These are phyloP conservation scores for Nansenia antarctica DNA, from an alignment of 2,113 vertebrate genomes.

Conservation along the genomic window DNA sequence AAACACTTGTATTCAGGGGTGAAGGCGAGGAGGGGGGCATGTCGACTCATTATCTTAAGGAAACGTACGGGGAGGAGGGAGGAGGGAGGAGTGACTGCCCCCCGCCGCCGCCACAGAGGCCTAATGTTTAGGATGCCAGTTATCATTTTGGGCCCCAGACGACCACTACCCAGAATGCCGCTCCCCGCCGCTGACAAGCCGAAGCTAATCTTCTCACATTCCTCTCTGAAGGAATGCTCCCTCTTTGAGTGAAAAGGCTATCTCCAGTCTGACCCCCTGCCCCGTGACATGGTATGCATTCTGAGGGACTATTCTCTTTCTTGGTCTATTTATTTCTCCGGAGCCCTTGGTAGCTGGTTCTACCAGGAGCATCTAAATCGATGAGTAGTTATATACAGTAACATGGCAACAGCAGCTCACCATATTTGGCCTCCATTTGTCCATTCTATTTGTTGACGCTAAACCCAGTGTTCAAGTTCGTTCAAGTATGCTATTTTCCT, in stretches of 20 bases:
- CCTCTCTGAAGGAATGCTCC: conserved; percentile 69
- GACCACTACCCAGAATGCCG: conserved; percentile 45
- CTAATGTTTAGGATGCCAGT: too few species aligned
- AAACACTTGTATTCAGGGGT: conserved; percentile 60
- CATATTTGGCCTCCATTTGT: conserved; percentile 61
- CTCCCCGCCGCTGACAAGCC: conserved; percentile 56
- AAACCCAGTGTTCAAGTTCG: conserved; percentile 48
- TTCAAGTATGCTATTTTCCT: conserved; percentile 45
- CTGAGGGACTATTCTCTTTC: conserved; percentile 54
- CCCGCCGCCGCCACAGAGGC: too few species aligned
- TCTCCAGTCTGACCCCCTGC: conserved; percentile 70
- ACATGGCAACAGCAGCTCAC: conserved; percentile 36
- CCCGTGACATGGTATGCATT: conserved; percentile 69
- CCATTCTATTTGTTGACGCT: conserved; percentile 46
- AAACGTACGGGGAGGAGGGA: too few species aligned
- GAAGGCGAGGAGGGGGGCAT: background rate
- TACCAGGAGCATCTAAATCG: conserved; percentile 32
- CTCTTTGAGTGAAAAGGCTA: conserved; percentile 71
- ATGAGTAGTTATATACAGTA: conserved; percentile 13
- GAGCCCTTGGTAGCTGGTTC: conserved; percentile 57
- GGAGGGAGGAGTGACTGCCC: too few species aligned
- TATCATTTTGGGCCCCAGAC: too few species aligned
- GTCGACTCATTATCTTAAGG: too few species aligned
- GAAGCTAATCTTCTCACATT: conserved; percentile 75
- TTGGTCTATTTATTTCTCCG: conserved; percentile 55